phyloP scores from a whole-genome alignment of 2,113 vertebrate species.

The Nibea albiflora region DNA sequence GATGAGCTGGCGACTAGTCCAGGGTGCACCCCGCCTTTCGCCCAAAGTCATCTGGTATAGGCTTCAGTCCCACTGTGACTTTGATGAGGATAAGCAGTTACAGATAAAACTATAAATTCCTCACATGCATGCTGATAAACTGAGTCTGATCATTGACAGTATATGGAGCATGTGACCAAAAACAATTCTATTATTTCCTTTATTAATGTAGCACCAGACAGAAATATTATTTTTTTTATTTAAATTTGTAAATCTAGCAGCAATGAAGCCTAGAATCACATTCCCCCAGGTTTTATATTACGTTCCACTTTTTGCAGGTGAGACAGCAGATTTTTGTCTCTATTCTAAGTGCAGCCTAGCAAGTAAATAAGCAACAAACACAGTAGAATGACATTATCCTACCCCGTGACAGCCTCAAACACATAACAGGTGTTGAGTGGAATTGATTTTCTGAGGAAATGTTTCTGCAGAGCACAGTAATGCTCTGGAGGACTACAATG shows the following conservation, averaged over 20 bases:
- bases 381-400: slow-evolving; percentile 44
- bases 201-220: neutral
- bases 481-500: slow-evolving; percentile 27
- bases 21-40: no score
- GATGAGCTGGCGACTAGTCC: no score
- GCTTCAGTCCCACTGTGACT: no score
- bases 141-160: neutral
- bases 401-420: slow-evolving; percentile 53
- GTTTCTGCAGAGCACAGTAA: slow-evolving; percentile 53
- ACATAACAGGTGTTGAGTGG: slow-evolving; percentile 60
- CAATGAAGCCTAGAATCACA: neutral
- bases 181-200: neutral
- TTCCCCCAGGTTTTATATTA: neutral
- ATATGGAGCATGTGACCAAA: neutral
- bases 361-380: slow-evolving; percentile 34
- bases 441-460: slow-evolving; percentile 71
- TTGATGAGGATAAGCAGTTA: no score
- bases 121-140: neutral
- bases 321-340: slow-evolving; percentile 3
- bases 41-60: no score
- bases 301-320: neutral
- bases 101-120: neutral
- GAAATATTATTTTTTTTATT: neutral
- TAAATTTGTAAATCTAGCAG: neutral
- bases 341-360: slow-evolving; percentile 8